These are phyloP conservation scores for Dryadula phaetusa DNA, from an alignment of 2,888 invertebrate genomes.

Conservation along the genomic window DNA sequence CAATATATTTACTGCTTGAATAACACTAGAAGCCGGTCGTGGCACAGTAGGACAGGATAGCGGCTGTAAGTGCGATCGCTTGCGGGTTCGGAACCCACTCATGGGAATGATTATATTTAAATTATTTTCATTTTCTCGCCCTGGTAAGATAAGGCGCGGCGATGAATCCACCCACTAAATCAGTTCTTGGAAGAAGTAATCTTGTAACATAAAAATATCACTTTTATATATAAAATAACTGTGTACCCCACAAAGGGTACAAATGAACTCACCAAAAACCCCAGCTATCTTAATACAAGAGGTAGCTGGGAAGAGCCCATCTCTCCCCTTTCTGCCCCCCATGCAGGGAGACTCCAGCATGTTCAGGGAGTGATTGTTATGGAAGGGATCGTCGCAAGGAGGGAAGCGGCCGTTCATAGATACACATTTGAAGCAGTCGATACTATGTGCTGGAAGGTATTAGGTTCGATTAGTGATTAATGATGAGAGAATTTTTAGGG, in stretches of 20 bases:
- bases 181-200: too few relatives aligned
- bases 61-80: too few relatives aligned
- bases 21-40: too few relatives aligned
- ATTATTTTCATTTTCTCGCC: too few relatives aligned
- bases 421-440: conserved; percentile 99
- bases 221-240: not conserved
- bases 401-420: conserved; percentile 94
- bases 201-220: too few relatives aligned
- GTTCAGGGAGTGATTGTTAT: conserved; percentile 93
- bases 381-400: conserved; percentile 97
- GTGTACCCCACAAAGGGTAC: not conserved
- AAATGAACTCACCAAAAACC: conserved; percentile 88
- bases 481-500: too few relatives aligned
- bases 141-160: too few relatives aligned
- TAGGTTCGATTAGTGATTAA: not conserved
- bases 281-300: conserved; percentile 98
- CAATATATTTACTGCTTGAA: too few relatives aligned
- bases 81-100: too few relatives aligned
- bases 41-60: too few relatives aligned
- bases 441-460: conserved; percentile 81
- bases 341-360: conserved; percentile 96
- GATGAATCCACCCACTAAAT: too few relatives aligned
- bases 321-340: conserved; percentile 96
- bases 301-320: conserved; percentile 97
- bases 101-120: too few relatives aligned